Evolutionary conservation across 1,140 invertebrate species (phyloP).

Genomic region (Rhyzopertha dominica): DNA sequence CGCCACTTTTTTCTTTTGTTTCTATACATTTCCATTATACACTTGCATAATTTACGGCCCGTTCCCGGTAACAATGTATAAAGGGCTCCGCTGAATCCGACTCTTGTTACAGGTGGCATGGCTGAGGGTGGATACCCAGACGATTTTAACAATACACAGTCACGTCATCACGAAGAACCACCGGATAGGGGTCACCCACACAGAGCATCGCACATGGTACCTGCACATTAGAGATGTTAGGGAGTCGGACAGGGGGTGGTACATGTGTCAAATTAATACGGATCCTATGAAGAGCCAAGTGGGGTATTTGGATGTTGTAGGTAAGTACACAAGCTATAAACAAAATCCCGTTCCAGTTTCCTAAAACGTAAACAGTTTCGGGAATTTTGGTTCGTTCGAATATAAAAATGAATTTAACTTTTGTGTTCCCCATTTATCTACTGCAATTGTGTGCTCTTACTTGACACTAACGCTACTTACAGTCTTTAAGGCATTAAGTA

Average conservation of each 20-base stretch:
- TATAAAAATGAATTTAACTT: too few relatives aligned
- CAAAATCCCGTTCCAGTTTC: too few relatives aligned
- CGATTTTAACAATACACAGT: conserved; percentile 80
- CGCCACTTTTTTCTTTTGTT: too few relatives aligned
- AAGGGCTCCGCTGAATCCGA: too few relatives aligned
- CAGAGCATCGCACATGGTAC: conserved; percentile 77
- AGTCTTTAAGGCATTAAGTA: too few relatives aligned
- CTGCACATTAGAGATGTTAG: conserved; percentile 77
- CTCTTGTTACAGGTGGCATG: conserved; percentile 69
- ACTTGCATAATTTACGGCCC: too few relatives aligned
- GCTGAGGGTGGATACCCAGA: conserved; percentile 85
- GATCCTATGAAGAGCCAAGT: conserved; percentile 87
- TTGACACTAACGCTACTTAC: too few relatives aligned
- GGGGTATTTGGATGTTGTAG: conserved; percentile 82
- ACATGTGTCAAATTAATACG: conserved; percentile 89
- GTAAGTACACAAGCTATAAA: conserved; percentile 59
- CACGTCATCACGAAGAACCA: conserved; percentile 88
- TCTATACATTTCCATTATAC: too few relatives aligned
- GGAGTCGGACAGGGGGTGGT: conserved; percentile 76
- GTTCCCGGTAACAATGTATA: background rate
- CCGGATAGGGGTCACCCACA: conserved; percentile 75
- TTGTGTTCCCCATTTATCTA: too few relatives aligned
- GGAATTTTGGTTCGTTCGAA: too few relatives aligned
- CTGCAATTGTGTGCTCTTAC: too few relatives aligned
- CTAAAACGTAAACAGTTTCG: too few relatives aligned